Percentiles rank a stretch among this genome's conserved stretches.
phyloP scores from a whole-genome alignment of 2,888 invertebrate genomes.

The Drosophila melanocephala region DNA sequence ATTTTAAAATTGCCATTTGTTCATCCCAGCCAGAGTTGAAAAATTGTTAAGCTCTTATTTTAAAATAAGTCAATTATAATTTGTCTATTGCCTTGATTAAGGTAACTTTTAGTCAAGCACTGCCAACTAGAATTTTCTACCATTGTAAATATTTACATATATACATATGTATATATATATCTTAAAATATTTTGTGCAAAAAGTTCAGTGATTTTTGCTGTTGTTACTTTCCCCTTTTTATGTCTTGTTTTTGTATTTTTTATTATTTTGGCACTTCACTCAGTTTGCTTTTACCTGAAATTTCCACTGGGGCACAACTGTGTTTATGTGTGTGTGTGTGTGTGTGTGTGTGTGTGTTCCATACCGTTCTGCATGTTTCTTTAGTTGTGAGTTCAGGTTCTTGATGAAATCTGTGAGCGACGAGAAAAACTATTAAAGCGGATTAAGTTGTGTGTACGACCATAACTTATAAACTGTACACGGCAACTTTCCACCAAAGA shows the following conservation, averaged over 20 bases:
- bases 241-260: neutral
- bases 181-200: slow-evolving; percentile 13
- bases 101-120: neutral
- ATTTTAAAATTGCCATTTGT: neutral
- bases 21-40: neutral
- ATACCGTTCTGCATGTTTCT: neutral
- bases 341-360: slow-evolving; percentile 5
- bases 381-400: slow-evolving; percentile 43
- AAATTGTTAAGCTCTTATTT: neutral
- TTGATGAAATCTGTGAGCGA: slow-evolving; percentile 51
- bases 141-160: neutral
- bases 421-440: slow-evolving; percentile 59
- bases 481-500: slow-evolving; percentile 46
- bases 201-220: slow-evolving; percentile 36
- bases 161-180: neutral
- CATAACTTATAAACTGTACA: slow-evolving; percentile 62
- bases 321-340: neutral
- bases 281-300: slow-evolving; percentile 41
- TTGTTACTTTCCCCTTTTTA: slow-evolving; percentile 15
- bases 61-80: neutral
- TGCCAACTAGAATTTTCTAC: too few relatives aligned
- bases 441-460: slow-evolving; percentile 62
- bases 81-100: neutral
- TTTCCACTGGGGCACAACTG: slow-evolving; percentile 4
- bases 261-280: slow-evolving; percentile 28